A percentile compares a stretch with the other conserved stretches of the same genome.
Conservation (phyloP, 2,113 vertebrate genomes). For the Cranoglanis bouderius region DNA sequence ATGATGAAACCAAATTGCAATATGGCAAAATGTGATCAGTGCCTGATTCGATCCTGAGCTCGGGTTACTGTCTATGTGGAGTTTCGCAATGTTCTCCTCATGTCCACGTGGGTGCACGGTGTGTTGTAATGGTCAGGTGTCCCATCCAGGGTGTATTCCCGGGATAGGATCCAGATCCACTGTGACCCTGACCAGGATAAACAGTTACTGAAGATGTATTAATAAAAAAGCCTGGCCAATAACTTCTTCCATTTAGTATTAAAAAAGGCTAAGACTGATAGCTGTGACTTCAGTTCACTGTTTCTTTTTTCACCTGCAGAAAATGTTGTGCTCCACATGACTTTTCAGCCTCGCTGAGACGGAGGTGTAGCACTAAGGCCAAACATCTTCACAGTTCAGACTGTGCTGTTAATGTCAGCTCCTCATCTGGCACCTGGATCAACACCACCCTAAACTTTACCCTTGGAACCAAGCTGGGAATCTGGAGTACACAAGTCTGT, state of each 20-base stretch:
- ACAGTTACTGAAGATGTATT: neutral
- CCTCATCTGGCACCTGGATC: neutral
- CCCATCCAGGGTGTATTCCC: neutral
- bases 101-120: neutral
- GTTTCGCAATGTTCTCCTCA: neutral
- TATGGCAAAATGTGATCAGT: neutral
- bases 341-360: constrained; percentile 45
- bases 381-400: neutral
- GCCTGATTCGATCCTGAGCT: too few species aligned
- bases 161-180: neutral
- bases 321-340: constrained; percentile 84
- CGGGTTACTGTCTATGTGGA: neutral
- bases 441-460: constrained; percentile 18
- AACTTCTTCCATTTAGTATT: neutral
- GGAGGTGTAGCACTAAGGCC: neutral
- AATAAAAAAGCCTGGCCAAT: neutral
- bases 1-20: neutral
- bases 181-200: neutral
- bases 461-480: neutral
- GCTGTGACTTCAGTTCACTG: constrained; percentile 9
- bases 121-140: neutral
- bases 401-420: neutral
- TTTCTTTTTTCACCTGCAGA: constrained; percentile 70
- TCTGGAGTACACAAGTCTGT: neutral
- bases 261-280: neutral